Conservation (phyloP, 64 coral and sea anemone genomes). For the Porites lutea region DNA sequence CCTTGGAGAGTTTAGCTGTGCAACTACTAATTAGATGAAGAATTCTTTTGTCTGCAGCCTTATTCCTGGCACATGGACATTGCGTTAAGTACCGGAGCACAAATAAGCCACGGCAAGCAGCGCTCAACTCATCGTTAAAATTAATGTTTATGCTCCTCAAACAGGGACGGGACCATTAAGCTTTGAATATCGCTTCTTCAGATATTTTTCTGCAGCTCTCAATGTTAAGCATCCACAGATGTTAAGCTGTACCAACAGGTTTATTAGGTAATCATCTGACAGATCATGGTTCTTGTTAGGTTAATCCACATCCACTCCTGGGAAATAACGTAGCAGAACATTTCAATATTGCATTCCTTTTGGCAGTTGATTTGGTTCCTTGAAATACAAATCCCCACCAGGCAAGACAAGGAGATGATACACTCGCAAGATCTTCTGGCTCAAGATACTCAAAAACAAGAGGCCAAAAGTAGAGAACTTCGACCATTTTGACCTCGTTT, state of each 20-base stretch:
- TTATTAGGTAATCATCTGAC: neutral
- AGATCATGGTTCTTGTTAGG: neutral
- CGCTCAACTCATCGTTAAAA: neutral
- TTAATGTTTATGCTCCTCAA: neutral
- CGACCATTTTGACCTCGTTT: neutral
- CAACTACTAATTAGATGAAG: neutral
- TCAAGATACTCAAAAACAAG: neutral
- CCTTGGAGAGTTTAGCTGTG: neutral
- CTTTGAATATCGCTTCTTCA: neutral
- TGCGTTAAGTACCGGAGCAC: neutral
- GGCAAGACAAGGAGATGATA: constrained; percentile 5
- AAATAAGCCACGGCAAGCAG: neutral
- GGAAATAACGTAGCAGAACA: neutral
- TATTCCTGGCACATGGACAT: neutral
- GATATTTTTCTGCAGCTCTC: neutral
- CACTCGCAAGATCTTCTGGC: constrained; percentile 2
- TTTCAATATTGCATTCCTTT: neutral
- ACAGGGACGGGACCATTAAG: neutral
- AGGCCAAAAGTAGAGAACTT: neutral
- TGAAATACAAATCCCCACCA: constrained; percentile 12
- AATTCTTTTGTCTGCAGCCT: neutral
- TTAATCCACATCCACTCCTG: neutral
- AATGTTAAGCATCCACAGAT: constrained; percentile 1
- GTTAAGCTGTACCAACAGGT: neutral
- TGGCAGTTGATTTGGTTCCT: neutral